Percentiles rank a stretch among this genome's conserved stretches.
phyloP scores from a whole-genome alignment of 2,797 vertebrate species.

The Megalops cyprinoides region DNA sequence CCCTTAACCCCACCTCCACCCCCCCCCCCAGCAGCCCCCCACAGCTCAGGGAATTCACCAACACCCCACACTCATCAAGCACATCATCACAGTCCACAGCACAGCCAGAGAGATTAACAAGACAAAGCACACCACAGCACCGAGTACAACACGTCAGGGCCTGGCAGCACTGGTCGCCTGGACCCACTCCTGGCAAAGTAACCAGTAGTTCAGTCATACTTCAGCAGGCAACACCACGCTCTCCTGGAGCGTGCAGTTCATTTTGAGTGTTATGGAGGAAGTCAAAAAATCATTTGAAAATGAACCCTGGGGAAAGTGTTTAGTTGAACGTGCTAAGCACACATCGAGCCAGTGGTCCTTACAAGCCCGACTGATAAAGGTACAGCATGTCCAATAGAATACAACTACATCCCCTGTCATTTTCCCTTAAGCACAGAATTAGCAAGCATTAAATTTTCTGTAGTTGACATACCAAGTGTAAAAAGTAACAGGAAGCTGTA shows the following conservation, averaged over 20 bases:
- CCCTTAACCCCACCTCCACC: too few relatives aligned
- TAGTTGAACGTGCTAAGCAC: background rate
- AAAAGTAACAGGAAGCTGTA: too few relatives aligned
- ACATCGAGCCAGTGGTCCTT: background rate
- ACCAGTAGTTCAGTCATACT: background rate
- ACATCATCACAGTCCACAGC: background rate
- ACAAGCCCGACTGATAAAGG: background rate
- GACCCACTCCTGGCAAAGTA: background rate
- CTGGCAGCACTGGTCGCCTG: background rate
- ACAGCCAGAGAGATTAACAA: conserved; percentile 1
- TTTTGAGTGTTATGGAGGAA: background rate
- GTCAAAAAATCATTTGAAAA: background rate
- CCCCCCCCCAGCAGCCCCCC: too few relatives aligned
- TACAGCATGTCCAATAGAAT: background rate
- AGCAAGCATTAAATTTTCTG: background rate
- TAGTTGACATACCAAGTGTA: background rate
- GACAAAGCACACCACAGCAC: background rate
- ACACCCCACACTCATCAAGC: background rate
- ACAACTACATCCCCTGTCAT: background rate
- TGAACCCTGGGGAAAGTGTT: background rate
- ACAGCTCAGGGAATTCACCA: background rate
- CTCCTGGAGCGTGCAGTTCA: background rate
- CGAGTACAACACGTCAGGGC: background rate
- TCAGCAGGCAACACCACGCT: too few relatives aligned
- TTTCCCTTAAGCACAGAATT: background rate